phyloP scores from a whole-genome alignment of 1,140 invertebrate genomes.

The Dendrolimus punctatus region DNA sequence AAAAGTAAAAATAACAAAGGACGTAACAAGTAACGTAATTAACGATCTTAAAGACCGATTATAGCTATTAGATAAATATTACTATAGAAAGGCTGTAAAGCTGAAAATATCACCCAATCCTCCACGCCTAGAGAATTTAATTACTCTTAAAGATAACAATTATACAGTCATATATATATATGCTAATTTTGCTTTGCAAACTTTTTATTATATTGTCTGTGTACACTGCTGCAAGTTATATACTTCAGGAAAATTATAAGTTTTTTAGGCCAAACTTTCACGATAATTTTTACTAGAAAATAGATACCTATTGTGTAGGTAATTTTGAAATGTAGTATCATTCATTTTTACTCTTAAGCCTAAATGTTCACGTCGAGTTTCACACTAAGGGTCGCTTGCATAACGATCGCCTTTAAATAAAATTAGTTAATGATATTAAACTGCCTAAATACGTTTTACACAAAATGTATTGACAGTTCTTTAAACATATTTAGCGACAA shows the following conservation, averaged over 20 bases:
- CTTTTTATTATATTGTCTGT: slow-evolving; percentile 49
- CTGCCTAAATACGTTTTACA: too few relatives aligned
- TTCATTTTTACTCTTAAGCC: too few relatives aligned
- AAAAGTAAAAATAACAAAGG: slow-evolving; percentile 6
- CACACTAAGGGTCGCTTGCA: too few relatives aligned
- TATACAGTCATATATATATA: slow-evolving; percentile 24
- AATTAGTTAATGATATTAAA: too few relatives aligned
- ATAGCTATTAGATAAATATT: slow-evolving; percentile 29
- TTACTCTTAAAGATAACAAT: slow-evolving; percentile 38
- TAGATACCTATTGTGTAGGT: background rate
- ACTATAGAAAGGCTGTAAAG: slow-evolving; percentile 64
- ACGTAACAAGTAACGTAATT: slow-evolving; percentile 16
- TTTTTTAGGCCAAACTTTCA: slow-evolving; percentile 1
- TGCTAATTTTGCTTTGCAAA: slow-evolving; percentile 62
- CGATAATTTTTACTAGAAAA: background rate
- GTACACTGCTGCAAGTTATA: slow-evolving; percentile 26
- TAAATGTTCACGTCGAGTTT: too few relatives aligned
- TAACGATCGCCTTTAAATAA: too few relatives aligned
- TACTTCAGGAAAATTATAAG: slow-evolving; percentile 2
- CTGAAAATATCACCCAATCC: slow-evolving; percentile 65
- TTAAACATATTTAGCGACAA: too few relatives aligned
- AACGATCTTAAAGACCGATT: slow-evolving; percentile 50
- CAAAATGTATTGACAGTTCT: too few relatives aligned
- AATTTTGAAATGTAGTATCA: background rate
- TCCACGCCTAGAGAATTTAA: slow-evolving; percentile 52